A percentile compares a stretch with the other conserved stretches of the same genome.
Conservation (phyloP, 2,888 invertebrate species). For the Cheilosia urbana region DNA sequence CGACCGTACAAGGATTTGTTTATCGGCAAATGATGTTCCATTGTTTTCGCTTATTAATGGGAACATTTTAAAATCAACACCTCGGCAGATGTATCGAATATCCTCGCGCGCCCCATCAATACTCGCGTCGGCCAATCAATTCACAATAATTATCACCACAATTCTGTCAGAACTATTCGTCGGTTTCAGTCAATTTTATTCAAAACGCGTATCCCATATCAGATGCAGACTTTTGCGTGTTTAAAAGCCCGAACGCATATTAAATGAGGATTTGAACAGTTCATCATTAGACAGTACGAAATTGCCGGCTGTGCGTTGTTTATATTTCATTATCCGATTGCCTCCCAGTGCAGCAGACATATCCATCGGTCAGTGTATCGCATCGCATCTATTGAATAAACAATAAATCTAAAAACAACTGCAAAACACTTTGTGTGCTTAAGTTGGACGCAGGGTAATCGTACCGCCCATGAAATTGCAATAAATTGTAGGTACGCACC, state of each 20-base stretch:
- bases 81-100: not conserved
- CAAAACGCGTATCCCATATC: slow-evolving; percentile 10
- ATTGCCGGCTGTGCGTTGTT: not conserved
- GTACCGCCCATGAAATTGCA: not conserved
- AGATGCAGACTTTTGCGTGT: slow-evolving; percentile 1
- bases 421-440: not conserved
- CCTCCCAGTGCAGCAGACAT: not conserved
- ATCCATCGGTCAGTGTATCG: not conserved
- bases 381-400: not conserved
- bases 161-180: not conserved
- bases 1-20: no score
- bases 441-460: not conserved
- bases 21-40: no score
- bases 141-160: slow-evolving; percentile 12
- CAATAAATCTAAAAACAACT: not conserved
- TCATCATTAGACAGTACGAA: not conserved
- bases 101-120: not conserved
- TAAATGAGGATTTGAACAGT: slow-evolving; percentile 19
- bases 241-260: slow-evolving; percentile 18
- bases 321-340: slow-evolving; percentile 13
- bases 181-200: slow-evolving; percentile 22
- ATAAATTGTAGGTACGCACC: not conserved
- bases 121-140: slow-evolving; percentile 15
- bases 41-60: no score
- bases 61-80: slow-evolving; percentile 8